These are phyloP conservation scores for Melanotaenia nigrans DNA, from an alignment of 2,797 vertebrate genomes.

Conservation along the genomic window DNA sequence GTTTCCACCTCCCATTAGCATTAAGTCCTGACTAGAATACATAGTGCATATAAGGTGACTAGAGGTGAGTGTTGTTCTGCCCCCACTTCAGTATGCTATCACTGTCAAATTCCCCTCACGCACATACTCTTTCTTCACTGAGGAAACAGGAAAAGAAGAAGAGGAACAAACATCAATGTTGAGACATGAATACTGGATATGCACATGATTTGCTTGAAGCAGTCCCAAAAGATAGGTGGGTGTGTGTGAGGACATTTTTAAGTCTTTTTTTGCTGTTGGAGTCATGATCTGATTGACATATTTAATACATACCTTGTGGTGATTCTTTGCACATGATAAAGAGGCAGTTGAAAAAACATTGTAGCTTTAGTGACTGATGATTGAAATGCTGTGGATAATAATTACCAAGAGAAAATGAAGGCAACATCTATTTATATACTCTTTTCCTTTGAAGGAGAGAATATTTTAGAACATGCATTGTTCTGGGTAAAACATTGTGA, in stretches of 20 bases:
- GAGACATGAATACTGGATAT: constrained; percentile 49
- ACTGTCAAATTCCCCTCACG: constrained; percentile 51
- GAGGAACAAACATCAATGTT: constrained; percentile 50
- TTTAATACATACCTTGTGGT: constrained; percentile 60
- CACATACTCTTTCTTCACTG: constrained; percentile 30
- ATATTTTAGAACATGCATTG: constrained; percentile 17
- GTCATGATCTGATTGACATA: constrained; percentile 60
- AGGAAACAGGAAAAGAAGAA: constrained; percentile 34
- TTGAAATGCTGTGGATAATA: constrained; percentile 31
- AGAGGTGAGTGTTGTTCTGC: constrained; percentile 36
- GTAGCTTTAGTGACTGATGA: constrained; percentile 7
- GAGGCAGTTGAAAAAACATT: constrained; percentile 46
- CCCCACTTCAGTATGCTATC: constrained; percentile 17
- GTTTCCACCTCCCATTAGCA: constrained; percentile 41
- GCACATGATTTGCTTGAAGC: constrained; percentile 42
- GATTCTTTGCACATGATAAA: constrained; percentile 35
- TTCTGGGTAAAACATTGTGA: constrained; percentile 34
- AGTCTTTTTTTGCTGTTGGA: constrained; percentile 16
- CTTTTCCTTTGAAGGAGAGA: constrained; percentile 41
- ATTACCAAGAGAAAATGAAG: constrained; percentile 38
- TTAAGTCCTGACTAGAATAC: constrained; percentile 47
- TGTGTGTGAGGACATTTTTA: constrained; percentile 8
- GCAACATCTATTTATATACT: constrained; percentile 33
- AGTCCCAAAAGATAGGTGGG: constrained; percentile 23
- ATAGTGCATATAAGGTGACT: constrained; percentile 30